Evolutionary conservation across 2,113 vertebrate genomes (phyloP), one percentile per base, ranked within the genome.

Genomic region (Pardalotus punctatus): DNA sequence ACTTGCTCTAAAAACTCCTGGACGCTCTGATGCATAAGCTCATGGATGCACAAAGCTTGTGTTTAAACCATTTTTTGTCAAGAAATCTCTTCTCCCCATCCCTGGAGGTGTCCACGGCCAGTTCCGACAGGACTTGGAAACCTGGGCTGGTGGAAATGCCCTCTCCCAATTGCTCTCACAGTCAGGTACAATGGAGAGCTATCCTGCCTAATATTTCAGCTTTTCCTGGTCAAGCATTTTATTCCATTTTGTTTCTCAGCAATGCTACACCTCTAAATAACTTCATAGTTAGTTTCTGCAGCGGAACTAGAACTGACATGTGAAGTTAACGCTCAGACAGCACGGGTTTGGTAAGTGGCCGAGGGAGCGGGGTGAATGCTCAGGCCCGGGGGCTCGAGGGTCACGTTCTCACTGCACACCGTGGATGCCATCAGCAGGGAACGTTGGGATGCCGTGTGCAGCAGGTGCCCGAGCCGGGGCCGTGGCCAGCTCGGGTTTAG

Each of bases 141-240:
- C 47, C 21, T 62, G 35, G 31, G 40, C 29, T 33, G 8, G 79
- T 42, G 56, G 47, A 20, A 56, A 6, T 23, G 47, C 40, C 25
- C 19, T 35, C 31, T 61, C 4, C 2, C 29, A 14, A 0, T 58
- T 0, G 0, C 28, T 36, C 20, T 73, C 3, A 23, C 6, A 23
- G 45, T 24, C n/a, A 38, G 24, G 53, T 43, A 36, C 31, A 36
- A 8, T 0, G 1, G 65, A 53, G 64, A 43, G 29, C 20, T 16
- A 3, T 27, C 24, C 8, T 24, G 42, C 21, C 48, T 7, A 38
- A 36, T 40, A 29, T 84, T 90, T 29, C n/a, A 8, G 4, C 5
- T 38, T 62, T 53, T 72, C 66, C n/a, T 54, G 35, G 43, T 48
- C 57, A 42, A 35, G 64, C 42, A 35, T 76, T 87, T 82, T 20